These are phyloP conservation scores for Pholis gunnellus DNA, from an alignment of 2,113 vertebrate species.

Conservation along the genomic window DNA sequence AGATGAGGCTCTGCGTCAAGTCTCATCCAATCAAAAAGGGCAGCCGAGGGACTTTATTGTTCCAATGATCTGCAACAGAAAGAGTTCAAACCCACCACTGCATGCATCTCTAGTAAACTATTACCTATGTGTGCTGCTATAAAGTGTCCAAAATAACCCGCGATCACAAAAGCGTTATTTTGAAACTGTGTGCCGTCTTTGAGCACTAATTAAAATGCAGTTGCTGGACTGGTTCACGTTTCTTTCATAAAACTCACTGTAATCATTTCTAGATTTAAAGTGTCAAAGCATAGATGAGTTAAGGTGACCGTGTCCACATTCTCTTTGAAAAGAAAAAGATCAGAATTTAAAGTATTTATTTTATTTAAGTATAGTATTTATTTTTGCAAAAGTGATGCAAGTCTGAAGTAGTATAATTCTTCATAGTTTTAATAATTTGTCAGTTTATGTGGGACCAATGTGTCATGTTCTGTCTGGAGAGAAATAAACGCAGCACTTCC, in stretches of 20 bases:
- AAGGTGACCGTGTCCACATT: neutral
- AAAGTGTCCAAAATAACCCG: neutral
- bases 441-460: neutral
- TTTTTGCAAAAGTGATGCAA: neutral
- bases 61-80: neutral
- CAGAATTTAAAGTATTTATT: neutral
- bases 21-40: neutral
- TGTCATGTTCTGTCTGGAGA: neutral
- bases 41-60: constrained; percentile 4
- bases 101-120: neutral
- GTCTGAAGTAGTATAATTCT: neutral
- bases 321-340: neutral
- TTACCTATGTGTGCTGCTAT: neutral
- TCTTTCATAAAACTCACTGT: neutral
- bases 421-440: neutral
- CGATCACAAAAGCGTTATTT: neutral
- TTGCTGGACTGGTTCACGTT: neutral
- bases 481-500: neutral
- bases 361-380: neutral
- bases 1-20: neutral
- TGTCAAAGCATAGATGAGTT: neutral
- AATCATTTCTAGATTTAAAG: neutral
- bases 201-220: neutral
- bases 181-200: neutral
- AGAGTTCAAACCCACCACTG: neutral